Percentiles rank a stretch among this genome's conserved stretches.
Evolutionary conservation across 1,140 invertebrate genomes (phyloP).

Genomic region (Pseudobourletiella spinata): DNA sequence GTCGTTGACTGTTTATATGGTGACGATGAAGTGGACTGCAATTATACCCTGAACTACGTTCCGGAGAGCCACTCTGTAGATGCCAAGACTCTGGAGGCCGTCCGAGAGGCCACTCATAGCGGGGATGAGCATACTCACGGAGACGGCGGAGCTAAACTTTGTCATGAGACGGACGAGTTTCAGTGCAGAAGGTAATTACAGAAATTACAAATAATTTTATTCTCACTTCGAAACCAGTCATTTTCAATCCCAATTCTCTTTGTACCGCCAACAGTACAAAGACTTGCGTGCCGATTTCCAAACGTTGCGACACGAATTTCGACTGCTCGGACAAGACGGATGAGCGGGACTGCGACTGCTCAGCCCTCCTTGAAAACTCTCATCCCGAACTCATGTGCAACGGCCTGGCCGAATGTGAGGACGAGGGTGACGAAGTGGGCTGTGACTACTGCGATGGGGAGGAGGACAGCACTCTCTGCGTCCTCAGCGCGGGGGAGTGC

Average conservation of each 20-base stretch:
- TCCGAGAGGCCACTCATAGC: neutral
- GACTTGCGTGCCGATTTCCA: conserved; percentile 44
- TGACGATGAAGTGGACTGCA: conserved; percentile 65
- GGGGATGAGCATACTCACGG: conserved; percentile 5
- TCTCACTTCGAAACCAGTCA: too few relatives aligned
- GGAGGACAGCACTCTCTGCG: neutral
- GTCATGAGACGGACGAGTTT: conserved; percentile 5
- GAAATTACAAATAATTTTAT: too few relatives aligned
- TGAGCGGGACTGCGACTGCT: conserved; percentile 55
- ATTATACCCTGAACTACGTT: neutral
- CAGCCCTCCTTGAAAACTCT: conserved; percentile 18
- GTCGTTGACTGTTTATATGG: conserved; percentile 62
- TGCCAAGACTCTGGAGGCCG: neutral
- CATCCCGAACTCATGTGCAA: conserved; percentile 34
- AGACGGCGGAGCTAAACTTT: neutral
- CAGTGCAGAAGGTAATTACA: conserved; percentile 19
- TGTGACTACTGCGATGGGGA: neutral
- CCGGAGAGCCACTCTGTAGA: neutral
- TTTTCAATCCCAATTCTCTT: too few relatives aligned
- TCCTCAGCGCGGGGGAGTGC: neutral
- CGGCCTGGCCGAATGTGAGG: conserved; percentile 22
- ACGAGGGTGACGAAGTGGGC: neutral
- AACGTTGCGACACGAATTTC: conserved; percentile 58
- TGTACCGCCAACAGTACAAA: too few relatives aligned
- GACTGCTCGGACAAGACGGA: conserved; percentile 68